Evolutionary conservation across 2,113 vertebrate species (phyloP), one percentile per base, ranked within the genome.

Genomic region (Prolemur simus): DNA sequence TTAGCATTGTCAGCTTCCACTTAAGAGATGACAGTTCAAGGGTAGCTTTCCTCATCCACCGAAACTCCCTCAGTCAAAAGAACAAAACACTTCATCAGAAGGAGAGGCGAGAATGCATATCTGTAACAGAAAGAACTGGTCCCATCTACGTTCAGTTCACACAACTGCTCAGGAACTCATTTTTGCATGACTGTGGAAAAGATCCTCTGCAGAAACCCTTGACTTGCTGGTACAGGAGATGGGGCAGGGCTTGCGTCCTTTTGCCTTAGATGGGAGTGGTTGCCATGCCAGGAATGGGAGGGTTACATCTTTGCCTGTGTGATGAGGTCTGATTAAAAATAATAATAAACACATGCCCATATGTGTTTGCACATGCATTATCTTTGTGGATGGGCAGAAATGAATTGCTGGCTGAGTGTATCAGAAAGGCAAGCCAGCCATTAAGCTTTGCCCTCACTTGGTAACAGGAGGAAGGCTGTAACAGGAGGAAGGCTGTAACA

Each of bases 191-290:
- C 68, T 83, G 14, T 94, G 81, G 87, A 90, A 89, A 89, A 87
- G 68, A 87, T 88, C 60, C 49, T 94, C 42, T 37, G 14, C 29
- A 87, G 78, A 93, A 89, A n/a, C 32, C n/a, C 21, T 92, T 86
- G 45, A 94, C 98, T 96, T 97, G 98, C 95, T 96, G 82, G 68
- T 96, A 95, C 97, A 97, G 81, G 96, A 91, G 83, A 25, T 84
- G 32, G 90, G 88, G 95, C 77, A 93, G 82, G 91, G 74, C 49
- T 93, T 73, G 45, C 2, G 2, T 77, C 60, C 45, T 88, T 88
- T 85, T 80, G 37, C 52, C 54, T 95, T 92, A 18, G 56, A 82
- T 97, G 73, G 96, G 96, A 95, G 97, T 95, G 85, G 86, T 32
- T 89, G 23, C 52, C 27, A 88, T 87, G 25, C 80, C 89, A 91